A percentile compares a stretch with the other conserved stretches of the same genome.
phyloP scores from a whole-genome alignment of 1,140 invertebrate species.

The Drosophila erecta region DNA sequence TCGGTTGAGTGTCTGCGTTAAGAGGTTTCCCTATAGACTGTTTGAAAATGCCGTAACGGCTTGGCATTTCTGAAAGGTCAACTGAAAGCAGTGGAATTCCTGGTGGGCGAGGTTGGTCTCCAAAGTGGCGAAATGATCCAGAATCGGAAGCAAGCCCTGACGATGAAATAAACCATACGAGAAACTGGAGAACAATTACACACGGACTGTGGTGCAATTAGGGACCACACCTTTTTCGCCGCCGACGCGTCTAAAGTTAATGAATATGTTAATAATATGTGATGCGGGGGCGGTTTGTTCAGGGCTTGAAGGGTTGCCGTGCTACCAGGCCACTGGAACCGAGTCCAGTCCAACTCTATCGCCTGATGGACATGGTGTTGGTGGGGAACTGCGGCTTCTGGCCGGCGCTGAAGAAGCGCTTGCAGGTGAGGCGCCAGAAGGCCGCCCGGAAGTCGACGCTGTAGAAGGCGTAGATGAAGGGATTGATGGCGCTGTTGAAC shows the following conservation, averaged over 20 bases:
- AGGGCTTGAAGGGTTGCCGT: conserved; percentile 1
- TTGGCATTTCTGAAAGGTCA: conserved; percentile 10
- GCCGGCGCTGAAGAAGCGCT: conserved; percentile 84
- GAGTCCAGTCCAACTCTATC: conserved; percentile 43
- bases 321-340: neutral
- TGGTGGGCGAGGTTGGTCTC: conserved; percentile 20
- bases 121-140: conserved; percentile 33
- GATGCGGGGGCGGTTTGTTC: conserved; percentile 29
- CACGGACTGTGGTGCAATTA: conserved; percentile 44
- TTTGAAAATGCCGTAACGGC: neutral
- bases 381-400: conserved; percentile 79
- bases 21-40: conserved; percentile 5
- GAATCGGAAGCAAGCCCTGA: conserved; percentile 42
- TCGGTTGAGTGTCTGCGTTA: neutral
- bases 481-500: conserved; percentile 96
- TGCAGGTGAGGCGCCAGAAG: conserved; percentile 92
- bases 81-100: conserved; percentile 24
- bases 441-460: conserved; percentile 93
- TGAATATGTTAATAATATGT: conserved; percentile 60
- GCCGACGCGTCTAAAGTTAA: conserved; percentile 32
- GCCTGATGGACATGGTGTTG: conserved; percentile 82
- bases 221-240: conserved; percentile 30
- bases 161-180: conserved; percentile 42
- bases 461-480: conserved; percentile 95
- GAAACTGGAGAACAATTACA: conserved; percentile 50